Conservation (phyloP, 2,113 vertebrate genomes). For the Gasterosteus nipponicus region DNA sequence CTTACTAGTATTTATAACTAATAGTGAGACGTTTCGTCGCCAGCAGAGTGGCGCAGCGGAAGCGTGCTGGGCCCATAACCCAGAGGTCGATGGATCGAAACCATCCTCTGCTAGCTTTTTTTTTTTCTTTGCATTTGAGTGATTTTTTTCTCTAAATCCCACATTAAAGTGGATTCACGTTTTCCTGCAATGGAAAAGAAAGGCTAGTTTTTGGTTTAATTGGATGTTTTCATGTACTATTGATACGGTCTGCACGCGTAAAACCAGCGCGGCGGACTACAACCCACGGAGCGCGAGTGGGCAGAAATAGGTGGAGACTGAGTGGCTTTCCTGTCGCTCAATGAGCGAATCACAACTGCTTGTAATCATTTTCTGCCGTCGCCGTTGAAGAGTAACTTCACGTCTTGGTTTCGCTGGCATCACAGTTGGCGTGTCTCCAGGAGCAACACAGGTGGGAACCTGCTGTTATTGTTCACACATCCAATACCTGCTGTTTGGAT, state of each 20-base stretch:
- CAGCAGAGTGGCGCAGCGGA: constrained; percentile 84
- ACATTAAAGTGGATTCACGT: background rate
- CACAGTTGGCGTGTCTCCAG: background rate
- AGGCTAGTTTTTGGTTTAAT: background rate
- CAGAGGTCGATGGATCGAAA: constrained; percentile 82
- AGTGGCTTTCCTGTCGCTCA: background rate
- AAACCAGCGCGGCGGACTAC: background rate
- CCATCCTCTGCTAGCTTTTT: background rate
- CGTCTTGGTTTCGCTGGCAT: background rate
- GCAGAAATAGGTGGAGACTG: background rate
- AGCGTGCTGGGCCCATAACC: constrained; percentile 85
- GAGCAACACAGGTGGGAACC: background rate
- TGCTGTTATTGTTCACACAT: background rate
- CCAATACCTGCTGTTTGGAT: background rate
- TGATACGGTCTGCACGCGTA: background rate
- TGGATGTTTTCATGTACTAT: background rate
- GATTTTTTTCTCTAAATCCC: background rate
- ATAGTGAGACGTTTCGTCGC: too few species aligned
- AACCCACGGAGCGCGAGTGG: background rate
- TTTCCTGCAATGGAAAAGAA: background rate
- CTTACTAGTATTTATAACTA: too few species aligned
- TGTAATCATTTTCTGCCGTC: background rate
- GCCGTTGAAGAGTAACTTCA: background rate
- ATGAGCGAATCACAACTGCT: background rate
- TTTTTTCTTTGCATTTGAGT: background rate